phyloP scores from a whole-genome alignment of 2,888 invertebrate species.

The Nemapogon koenigi region DNA sequence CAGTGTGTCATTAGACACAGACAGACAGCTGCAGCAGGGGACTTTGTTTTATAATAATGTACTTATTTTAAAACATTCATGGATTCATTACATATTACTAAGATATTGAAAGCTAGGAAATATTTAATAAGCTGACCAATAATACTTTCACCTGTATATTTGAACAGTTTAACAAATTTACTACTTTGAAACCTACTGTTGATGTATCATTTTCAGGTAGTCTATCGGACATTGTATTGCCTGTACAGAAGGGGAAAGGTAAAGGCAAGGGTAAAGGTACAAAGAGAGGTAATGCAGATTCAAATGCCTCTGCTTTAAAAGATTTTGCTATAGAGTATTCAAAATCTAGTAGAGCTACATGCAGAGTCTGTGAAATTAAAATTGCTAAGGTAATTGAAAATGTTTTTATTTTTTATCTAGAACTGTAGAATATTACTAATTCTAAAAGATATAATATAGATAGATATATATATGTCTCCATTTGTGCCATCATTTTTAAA shows the following conservation, averaged over 20 bases:
- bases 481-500: background rate
- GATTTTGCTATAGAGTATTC: constrained; percentile 86
- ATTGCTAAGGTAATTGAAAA: constrained; percentile 73
- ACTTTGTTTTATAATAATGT: too few relatives aligned
- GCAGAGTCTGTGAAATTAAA: constrained; percentile 84
- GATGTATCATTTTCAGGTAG: constrained; percentile 15
- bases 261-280: constrained; percentile 56
- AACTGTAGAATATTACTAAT: background rate
- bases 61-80: too few relatives aligned
- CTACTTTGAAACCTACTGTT: background rate
- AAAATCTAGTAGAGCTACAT: constrained; percentile 81
- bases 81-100: too few relatives aligned
- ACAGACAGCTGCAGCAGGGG: too few relatives aligned
- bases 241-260: constrained; percentile 51
- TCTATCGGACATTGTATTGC: constrained; percentile 33
- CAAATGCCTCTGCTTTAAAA: constrained; percentile 44
- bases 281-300: constrained; percentile 32
- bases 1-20: too few relatives aligned
- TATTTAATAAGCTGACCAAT: too few relatives aligned
- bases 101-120: too few relatives aligned
- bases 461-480: background rate
- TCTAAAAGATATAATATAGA: background rate
- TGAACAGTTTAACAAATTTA: too few relatives aligned
- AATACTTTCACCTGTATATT: too few relatives aligned
- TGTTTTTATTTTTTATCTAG: background rate